Evolutionary conservation across 2,888 invertebrate genomes (phyloP).

Genomic region (Eurois occulta): DNA sequence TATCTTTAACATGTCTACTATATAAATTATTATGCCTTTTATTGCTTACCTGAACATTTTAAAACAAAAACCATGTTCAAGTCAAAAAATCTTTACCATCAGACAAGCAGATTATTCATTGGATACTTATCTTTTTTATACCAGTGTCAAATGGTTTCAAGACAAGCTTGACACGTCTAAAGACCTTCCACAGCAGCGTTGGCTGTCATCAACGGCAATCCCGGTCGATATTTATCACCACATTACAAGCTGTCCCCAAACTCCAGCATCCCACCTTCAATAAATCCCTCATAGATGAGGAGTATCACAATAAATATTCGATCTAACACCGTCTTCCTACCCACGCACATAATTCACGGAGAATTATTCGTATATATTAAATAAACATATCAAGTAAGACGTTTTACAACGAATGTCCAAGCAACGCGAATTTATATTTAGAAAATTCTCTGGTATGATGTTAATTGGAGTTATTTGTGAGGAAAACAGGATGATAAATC

Average conservation of each 20-base stretch:
- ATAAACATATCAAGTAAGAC: slow-evolving; percentile 88
- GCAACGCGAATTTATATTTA: slow-evolving; percentile 84
- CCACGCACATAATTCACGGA: slow-evolving; percentile 87
- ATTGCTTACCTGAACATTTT: slow-evolving; percentile 20
- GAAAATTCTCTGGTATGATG: slow-evolving; percentile 73
- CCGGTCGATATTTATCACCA: slow-evolving; percentile 63
- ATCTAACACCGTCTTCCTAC: slow-evolving; percentile 88
- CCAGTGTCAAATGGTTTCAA: slow-evolving; percentile 41
- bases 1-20: neutral
- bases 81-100: slow-evolving; percentile 46
- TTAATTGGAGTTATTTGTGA: slow-evolving; percentile 75
- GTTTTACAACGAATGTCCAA: slow-evolving; percentile 83
- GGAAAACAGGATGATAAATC: slow-evolving; percentile 50
- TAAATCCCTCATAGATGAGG: slow-evolving; percentile 86
- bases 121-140: slow-evolving; percentile 52
- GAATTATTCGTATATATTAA: slow-evolving; percentile 89
- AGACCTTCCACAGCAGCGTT: slow-evolving; percentile 59
- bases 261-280: slow-evolving; percentile 71
- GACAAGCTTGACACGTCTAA: slow-evolving; percentile 47
- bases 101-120: slow-evolving; percentile 49
- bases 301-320: slow-evolving; percentile 87
- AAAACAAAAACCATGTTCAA: slow-evolving; percentile 47
- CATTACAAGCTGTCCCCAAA: slow-evolving; percentile 62
- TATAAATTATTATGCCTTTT: slow-evolving; percentile 22
- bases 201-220: slow-evolving; percentile 60